Percentiles rank a stretch among this genome's conserved stretches.
Evolutionary conservation across 1,140 invertebrate genomes (phyloP).

Genomic region (Maconellicoccus hirsutus): DNA sequence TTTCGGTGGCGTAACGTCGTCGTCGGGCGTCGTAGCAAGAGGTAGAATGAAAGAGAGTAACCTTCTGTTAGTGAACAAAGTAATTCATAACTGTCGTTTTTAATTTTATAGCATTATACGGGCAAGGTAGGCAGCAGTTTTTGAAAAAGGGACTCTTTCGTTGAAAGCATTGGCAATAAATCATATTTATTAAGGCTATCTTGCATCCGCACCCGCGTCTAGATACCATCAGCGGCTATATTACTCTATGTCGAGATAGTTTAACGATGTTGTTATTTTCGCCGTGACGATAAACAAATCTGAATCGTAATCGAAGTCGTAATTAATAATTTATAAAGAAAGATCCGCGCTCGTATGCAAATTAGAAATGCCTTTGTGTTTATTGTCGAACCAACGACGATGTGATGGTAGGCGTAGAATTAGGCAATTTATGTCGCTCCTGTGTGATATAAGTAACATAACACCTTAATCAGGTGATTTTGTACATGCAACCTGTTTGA

Average conservation of each 20-base stretch:
- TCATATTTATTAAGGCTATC: constrained; percentile 9
- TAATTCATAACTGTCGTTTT: constrained; percentile 9
- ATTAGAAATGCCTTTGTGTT: no score
- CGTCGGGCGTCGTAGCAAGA: no score
- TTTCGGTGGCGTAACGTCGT: no score
- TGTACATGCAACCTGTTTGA: no score
- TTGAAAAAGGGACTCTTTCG: constrained; percentile 8
- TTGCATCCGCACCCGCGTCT: neutral
- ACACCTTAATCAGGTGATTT: no score
- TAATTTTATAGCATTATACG: neutral
- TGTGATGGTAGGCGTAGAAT: no score
- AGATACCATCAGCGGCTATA: neutral
- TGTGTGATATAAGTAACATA: no score
- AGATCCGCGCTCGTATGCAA: no score
- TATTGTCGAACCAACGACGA: no score
- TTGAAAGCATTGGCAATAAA: constrained; percentile 4
- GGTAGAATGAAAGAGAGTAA: neutral
- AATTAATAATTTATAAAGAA: neutral
- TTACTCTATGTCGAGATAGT: neutral
- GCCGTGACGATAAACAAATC: neutral
- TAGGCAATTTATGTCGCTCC: no score
- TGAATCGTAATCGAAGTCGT: neutral
- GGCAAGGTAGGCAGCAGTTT: constrained; percentile 1
- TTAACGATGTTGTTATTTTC: constrained; percentile 1
- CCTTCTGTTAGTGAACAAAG: neutral